A percentile compares a stretch with the other conserved stretches of the same genome.
Evolutionary conservation across 1,140 invertebrate species (phyloP).

Genomic region (Eciton burchellii): DNA sequence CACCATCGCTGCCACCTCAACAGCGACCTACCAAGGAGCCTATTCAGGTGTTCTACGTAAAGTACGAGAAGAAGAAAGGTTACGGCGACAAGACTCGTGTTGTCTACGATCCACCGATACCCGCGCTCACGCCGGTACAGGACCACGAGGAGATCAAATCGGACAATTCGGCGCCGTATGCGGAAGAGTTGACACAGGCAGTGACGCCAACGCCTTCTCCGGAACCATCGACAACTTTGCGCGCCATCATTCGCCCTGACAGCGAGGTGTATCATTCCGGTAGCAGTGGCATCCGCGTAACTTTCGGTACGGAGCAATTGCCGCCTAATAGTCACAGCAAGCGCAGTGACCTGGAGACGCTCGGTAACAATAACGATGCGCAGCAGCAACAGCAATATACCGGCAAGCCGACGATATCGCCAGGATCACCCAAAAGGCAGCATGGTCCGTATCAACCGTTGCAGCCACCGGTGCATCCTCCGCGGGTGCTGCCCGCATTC

Average conservation of each 20-base stretch:
- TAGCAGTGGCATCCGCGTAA: conserved; percentile 90
- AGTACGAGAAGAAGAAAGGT: conserved; percentile 91
- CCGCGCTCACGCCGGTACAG: conserved; percentile 89
- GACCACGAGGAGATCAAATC: conserved; percentile 87
- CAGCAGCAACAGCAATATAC: neutral
- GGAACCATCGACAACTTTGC: conserved; percentile 89
- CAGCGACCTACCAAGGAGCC: conserved; percentile 91
- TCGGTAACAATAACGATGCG: conserved; percentile 78
- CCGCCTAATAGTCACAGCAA: conserved; percentile 84
- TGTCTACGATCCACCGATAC: conserved; percentile 91
- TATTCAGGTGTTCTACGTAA: conserved; percentile 95
- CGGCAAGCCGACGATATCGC: conserved; percentile 69
- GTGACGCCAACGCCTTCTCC: conserved; percentile 71
- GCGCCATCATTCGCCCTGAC: conserved; percentile 93
- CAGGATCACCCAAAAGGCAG: conserved; percentile 80
- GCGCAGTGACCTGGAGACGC: conserved; percentile 80
- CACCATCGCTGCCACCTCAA: conserved; percentile 84
- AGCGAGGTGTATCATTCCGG: conserved; percentile 91
- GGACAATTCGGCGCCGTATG: conserved; percentile 81
- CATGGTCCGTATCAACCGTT: conserved; percentile 82
- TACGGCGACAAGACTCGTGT: conserved; percentile 88
- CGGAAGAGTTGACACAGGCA: conserved; percentile 80
- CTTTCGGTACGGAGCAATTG: conserved; percentile 89
- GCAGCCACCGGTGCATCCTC: conserved; percentile 78
- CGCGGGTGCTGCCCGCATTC: conserved; percentile 82